Base-by-base conservation (phyloP, 2,888 invertebrate genomes). In the Buathra laborator region DNA sequence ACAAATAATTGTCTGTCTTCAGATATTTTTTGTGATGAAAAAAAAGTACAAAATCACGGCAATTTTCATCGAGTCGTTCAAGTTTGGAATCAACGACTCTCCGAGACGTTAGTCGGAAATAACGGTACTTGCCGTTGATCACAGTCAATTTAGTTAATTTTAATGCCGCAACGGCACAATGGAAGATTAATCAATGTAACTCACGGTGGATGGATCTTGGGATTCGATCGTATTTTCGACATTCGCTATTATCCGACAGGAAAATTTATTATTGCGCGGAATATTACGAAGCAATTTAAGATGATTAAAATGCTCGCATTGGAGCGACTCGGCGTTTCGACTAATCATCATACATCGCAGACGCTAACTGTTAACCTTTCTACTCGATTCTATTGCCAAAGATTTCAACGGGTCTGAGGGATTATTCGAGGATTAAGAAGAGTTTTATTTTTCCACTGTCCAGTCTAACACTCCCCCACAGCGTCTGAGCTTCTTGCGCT, bases 371-470 rank as follows among this genome's bases (percentile, higher is more conserved):
- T 14, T 14, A 51, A 51, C 12, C 16, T 51, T 14, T 12, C 10
- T 12, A 5, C n/a, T 16, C 14, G 16, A 51, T 1, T 16, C 4
- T 51, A 10, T 12, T 7, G 10, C 12, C 10, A 56, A 24, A 24
- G 37, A 62, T 44, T 29, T 46, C 37, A 9, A 3, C 43, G 24
- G 12, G 7, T 56, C 16, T 4, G 24, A n/a, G 14, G 46, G 44
- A 12, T 24, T 24, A 59, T n/a, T 29, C 59, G 62, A 37, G 37
- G 37, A 9, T 24, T 44, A 62, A 29, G 62, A 29, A 74, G n/a
- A 14, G 44, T 62, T 19, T 62, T 62, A 74, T 62, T 62, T 59
- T 74, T 46, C 16, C 29, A 46, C 46, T 14, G n/a, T 74, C 24
- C 29, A 10, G 7, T 62, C n/a, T 44, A 44, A 62, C 74, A 46